These are phyloP conservation scores for Thymelicus lineola DNA, from an alignment of 2,888 invertebrate species.

Conservation along the genomic window DNA sequence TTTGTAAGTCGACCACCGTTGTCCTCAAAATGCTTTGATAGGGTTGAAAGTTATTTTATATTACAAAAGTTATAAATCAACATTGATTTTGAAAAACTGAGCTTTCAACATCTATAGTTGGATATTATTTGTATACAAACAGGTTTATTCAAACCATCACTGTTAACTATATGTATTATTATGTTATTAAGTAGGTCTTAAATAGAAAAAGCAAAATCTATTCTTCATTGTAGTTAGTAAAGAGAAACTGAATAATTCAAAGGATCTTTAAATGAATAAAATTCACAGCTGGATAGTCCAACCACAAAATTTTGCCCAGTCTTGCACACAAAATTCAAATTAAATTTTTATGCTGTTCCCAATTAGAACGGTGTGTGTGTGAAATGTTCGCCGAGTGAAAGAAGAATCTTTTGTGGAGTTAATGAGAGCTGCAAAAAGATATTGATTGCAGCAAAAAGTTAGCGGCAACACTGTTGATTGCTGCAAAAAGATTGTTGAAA, in stretches of 20 bases:
- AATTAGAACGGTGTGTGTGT: conserved; percentile 5
- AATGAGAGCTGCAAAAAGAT: conserved; percentile 34
- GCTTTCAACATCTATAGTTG: not conserved
- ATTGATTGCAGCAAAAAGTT: conserved; percentile 33
- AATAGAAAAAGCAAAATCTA: no score
- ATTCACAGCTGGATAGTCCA: not conserved
- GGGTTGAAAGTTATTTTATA: no score
- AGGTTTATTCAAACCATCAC: no score
- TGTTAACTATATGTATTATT: no score
- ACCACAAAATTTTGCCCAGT: not conserved
- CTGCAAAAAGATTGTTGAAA: conserved; percentile 18
- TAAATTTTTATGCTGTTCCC: conserved; percentile 16
- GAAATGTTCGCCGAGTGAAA: conserved; percentile 12
- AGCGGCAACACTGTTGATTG: conserved; percentile 19
- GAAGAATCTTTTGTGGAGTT: conserved; percentile 27
- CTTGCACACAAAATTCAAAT: conserved; percentile 6
- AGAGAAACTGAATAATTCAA: not conserved
- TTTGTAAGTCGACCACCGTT: no score
- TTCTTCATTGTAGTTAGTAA: no score
- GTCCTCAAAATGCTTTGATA: no score
- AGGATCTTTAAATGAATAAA: not conserved
- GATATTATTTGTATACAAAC: no score
- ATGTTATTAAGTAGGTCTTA: no score
- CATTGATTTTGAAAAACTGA: no score
- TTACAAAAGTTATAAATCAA: no score